Conservation (phyloP, 1,140 invertebrate species). For the Piezodorus guildinii region DNA sequence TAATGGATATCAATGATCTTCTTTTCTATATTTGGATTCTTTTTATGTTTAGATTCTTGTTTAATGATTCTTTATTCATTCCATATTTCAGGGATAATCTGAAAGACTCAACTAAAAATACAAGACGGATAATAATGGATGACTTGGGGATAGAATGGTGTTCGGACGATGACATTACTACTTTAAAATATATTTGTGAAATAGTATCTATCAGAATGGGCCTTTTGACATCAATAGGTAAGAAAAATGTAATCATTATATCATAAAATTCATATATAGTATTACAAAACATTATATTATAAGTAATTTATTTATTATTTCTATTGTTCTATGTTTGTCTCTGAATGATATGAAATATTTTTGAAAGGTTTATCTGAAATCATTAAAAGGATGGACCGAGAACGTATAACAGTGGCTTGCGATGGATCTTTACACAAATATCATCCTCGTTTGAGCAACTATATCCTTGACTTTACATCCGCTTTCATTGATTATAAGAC, state of each 20-base stretch:
- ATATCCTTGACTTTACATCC: constrained; percentile 62
- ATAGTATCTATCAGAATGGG: not conserved
- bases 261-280: too few relatives aligned
- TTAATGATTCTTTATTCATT: too few relatives aligned
- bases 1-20: too few relatives aligned
- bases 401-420: constrained; percentile 60
- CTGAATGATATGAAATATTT: too few relatives aligned
- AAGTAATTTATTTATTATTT: too few relatives aligned
- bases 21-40: too few relatives aligned
- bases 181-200: constrained; percentile 2
- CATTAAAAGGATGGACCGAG: constrained; percentile 45
- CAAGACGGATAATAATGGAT: not conserved
- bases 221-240: not conserved
- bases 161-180: not conserved
- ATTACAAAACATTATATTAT: too few relatives aligned
- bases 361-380: too few relatives aligned
- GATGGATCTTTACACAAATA: constrained; percentile 79
- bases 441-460: constrained; percentile 63
- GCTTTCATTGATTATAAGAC: constrained; percentile 44
- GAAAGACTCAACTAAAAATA: not conserved
- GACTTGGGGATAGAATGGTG: not conserved
- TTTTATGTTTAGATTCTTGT: too few relatives aligned
- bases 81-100: constrained; percentile 1
- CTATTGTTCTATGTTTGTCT: too few relatives aligned
- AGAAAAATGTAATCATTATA: not conserved